These are phyloP conservation scores for Rhizoglyphus robini DNA, from an alignment of 1,140 invertebrate genomes.

Conservation along the genomic window DNA sequence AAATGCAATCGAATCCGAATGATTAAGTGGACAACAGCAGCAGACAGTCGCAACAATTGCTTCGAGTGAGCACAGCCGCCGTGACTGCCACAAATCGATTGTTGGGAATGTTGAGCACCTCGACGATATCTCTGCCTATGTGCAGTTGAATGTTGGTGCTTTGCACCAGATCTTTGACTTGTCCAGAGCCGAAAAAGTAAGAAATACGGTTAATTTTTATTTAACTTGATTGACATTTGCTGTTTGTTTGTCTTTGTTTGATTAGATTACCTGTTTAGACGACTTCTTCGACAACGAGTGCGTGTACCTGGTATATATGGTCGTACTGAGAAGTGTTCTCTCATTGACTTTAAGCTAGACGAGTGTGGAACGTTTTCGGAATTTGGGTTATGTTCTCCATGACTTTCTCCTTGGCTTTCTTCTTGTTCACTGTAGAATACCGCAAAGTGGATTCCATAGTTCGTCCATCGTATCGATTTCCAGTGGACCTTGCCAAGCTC, in stretches of 20 bases:
- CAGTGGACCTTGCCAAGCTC: neutral
- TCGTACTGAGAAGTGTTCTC: slow-evolving; percentile 53
- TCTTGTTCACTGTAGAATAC: neutral
- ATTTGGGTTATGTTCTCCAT: slow-evolving; percentile 45
- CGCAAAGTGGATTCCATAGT: slow-evolving; percentile 1
- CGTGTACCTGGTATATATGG: slow-evolving; percentile 87
- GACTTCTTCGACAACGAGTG: slow-evolving; percentile 72
- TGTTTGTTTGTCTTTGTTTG: slow-evolving; percentile 5
- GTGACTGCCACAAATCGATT: too few relatives aligned
- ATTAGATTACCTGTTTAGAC: slow-evolving; percentile 49
- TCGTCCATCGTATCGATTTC: neutral
- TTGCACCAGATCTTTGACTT: neutral
- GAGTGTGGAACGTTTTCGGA: neutral
- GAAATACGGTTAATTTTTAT: neutral
- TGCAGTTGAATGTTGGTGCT: slow-evolving; percentile 48
- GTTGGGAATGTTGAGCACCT: too few relatives aligned
- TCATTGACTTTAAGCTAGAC: slow-evolving; percentile 57
- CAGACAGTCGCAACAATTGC: neutral
- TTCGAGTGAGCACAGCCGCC: too few relatives aligned
- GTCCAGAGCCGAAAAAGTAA: neutral
- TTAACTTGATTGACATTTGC: neutral
- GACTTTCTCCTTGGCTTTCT: neutral
- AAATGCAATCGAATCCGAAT: neutral
- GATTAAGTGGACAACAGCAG: neutral
- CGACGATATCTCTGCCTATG: slow-evolving; percentile 74